These are phyloP conservation scores for Eupithecia inturbata DNA, from an alignment of 2,888 invertebrate genomes.

Conservation along the genomic window DNA sequence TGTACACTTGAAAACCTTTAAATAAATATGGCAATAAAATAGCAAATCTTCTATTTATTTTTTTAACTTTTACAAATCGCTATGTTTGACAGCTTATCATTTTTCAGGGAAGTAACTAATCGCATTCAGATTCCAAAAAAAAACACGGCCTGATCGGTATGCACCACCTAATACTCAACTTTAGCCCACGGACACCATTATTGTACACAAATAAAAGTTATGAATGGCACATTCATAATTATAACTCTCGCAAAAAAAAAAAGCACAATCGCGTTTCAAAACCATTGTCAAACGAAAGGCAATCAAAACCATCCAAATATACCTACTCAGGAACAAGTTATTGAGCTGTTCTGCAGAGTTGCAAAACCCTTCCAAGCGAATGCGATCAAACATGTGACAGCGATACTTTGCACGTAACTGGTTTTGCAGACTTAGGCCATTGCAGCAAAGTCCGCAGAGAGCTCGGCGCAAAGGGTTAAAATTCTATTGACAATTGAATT, in stretches of 20 bases:
- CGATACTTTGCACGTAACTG: conserved; percentile 4
- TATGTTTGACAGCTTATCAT: no score
- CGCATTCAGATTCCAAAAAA: no score
- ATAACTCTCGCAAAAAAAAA: background rate
- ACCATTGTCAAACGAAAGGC: conserved; percentile 1
- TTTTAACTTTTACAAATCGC: no score
- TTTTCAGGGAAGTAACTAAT: no score
- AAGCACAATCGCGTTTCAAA: background rate
- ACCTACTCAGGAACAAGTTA: conserved; percentile 1
- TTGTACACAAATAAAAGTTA: background rate
- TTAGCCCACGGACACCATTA: background rate
- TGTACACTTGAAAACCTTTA: no score
- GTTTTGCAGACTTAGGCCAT: conserved; percentile 12
- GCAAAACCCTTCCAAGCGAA: conserved; percentile 1
- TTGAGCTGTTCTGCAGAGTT: background rate
- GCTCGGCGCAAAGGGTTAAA: conserved; percentile 50
- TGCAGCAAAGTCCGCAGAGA: conserved; percentile 47
- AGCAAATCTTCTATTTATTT: no score
- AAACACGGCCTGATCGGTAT: no score
- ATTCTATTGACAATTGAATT: conserved; percentile 48
- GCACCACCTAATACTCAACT: no score
- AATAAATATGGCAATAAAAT: no score
- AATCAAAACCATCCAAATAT: background rate
- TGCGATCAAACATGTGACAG: background rate
- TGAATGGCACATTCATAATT: no score